phyloP scores from a whole-genome alignment of 2,797 vertebrate species.

The Rallus crepitans region DNA sequence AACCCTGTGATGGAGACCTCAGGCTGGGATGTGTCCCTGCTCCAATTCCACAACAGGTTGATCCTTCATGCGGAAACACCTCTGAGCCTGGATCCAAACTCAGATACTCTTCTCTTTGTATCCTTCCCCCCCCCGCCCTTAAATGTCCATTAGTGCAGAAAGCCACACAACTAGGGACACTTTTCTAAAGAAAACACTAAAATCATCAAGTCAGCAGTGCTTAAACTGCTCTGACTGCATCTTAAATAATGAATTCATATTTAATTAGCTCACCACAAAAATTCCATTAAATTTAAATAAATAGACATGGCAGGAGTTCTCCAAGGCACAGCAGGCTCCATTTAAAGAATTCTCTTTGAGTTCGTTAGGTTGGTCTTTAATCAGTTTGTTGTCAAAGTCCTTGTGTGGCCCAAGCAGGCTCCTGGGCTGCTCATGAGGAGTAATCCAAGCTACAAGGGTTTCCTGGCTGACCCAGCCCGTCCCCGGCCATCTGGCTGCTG shows the following conservation, averaged over 20 bases:
- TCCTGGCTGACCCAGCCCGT: background rate
- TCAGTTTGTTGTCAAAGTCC: conserved; percentile 20
- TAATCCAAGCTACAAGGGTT: background rate
- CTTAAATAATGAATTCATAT: conserved; percentile 69
- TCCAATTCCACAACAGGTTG: background rate
- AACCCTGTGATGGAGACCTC: rapidly evolving
- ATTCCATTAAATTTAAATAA: conserved; percentile 70
- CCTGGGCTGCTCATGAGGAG: background rate
- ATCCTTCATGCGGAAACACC: background rate
- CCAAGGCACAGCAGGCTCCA: conserved; percentile 35
- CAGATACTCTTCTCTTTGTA: background rate
- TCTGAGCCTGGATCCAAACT: rapidly evolving
- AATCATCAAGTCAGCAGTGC: conserved; percentile 55
- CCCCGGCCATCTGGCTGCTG: background rate
- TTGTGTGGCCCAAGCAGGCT: conserved; percentile 43
- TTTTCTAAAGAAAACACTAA: conserved; percentile 51
- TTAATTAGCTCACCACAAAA: conserved; percentile 69
- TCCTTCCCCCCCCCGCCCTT: background rate
- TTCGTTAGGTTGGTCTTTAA: conserved; percentile 54
- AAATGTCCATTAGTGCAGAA: background rate
- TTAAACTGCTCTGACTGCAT: conserved; percentile 65
- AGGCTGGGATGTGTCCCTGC: background rate
- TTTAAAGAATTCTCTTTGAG: conserved; percentile 66
- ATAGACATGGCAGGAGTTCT: conserved; percentile 67
- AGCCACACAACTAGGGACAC: background rate